Evolutionary conservation across 1,140 invertebrate species (phyloP).

Genomic region (Rhynchophorus ferrugineus): DNA sequence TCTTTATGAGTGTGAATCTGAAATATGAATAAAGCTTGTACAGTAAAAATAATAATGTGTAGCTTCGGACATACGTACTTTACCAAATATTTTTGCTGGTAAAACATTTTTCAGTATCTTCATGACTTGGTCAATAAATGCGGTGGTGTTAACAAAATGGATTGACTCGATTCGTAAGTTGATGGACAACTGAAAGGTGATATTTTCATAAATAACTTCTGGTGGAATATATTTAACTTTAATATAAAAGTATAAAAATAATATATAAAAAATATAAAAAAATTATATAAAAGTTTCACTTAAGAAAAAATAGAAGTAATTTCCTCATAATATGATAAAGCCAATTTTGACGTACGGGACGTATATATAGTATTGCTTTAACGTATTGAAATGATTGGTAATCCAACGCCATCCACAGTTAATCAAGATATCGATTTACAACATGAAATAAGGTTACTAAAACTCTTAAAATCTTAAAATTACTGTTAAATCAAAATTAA

Average conservation of each 20-base stretch:
- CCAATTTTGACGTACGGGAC: too few species aligned
- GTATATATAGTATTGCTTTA: too few species aligned
- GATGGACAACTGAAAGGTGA: slow-evolving; percentile 15
- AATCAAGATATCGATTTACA: too few species aligned
- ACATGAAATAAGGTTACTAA: too few species aligned
- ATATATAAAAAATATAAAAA: too few species aligned
- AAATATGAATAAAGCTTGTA: not conserved
- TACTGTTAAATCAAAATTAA: too few species aligned
- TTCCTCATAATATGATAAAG: too few species aligned
- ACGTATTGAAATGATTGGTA: too few species aligned
- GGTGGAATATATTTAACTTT: not conserved
- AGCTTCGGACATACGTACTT: slow-evolving; percentile 18
- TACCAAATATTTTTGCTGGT: slow-evolving; percentile 16
- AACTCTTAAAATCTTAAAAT: too few species aligned
- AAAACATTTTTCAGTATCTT: slow-evolving; percentile 15
- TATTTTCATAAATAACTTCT: not conserved
- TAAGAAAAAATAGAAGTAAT: too few species aligned
- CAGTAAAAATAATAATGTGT: not conserved
- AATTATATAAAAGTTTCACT: too few species aligned
- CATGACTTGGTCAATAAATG: slow-evolving; percentile 17
- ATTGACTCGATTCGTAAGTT: slow-evolving; percentile 19
- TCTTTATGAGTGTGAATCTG: slow-evolving; percentile 32
- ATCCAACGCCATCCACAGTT: too few species aligned
- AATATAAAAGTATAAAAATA: not conserved
- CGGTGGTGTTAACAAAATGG: slow-evolving; percentile 18